These are phyloP conservation scores for Aphis craccivora DNA, from an alignment of 1,140 invertebrate genomes.

Conservation along the genomic window DNA sequence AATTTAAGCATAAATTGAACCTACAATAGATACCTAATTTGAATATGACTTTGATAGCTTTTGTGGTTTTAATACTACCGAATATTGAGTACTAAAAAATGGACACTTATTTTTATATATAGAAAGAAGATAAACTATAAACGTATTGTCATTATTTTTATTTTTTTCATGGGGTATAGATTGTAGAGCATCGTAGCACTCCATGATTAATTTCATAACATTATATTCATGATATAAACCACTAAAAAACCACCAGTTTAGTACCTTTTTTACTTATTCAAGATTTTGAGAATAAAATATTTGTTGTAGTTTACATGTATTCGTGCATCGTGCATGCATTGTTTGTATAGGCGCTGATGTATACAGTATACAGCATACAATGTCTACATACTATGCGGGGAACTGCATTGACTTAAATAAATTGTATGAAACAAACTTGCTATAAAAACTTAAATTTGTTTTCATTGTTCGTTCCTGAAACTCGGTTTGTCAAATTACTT, in stretches of 20 bases:
- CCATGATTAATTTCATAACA: not conserved
- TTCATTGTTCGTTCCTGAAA: not conserved
- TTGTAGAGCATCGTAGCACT: no score
- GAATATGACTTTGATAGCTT: no score
- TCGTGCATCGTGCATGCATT: not conserved
- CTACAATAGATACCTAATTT: no score
- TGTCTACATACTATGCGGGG: not conserved
- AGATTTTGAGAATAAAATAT: not conserved
- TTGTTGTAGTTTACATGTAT: not conserved
- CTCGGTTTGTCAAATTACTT: not conserved
- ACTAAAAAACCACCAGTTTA: not conserved
- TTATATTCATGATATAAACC: not conserved
- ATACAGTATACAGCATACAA: not conserved
- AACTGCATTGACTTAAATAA: not conserved
- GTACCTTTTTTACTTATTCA: not conserved
- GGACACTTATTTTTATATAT: no score
- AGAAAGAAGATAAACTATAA: no score
- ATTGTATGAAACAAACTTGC: not conserved
- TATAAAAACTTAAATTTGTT: conserved; percentile 10
- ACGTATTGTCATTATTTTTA: no score
- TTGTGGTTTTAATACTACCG: no score
- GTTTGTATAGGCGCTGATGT: not conserved
- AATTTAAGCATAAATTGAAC: no score
- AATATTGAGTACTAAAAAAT: no score
- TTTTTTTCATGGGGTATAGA: no score